Evolutionary conservation across 1,140 invertebrate species (phyloP), one percentile per base, ranked within the genome.

Genomic region (Cataglyphis hispanica): DNA sequence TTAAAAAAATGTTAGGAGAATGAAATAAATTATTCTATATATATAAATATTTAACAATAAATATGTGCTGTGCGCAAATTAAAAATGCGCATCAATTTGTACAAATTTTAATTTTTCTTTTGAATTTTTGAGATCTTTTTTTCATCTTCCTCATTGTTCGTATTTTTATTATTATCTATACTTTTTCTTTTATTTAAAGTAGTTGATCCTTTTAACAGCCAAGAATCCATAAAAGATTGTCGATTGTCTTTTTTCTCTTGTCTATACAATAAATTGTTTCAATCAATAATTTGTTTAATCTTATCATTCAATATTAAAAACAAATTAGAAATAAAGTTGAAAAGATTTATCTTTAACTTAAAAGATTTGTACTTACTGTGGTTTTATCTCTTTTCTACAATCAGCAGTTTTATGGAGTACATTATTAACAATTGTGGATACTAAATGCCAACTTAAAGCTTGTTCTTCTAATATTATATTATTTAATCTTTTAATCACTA

Each of bases 341-440:
- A 50, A 34, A 11, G 27, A 6, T 61, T 58, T 76, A n/a, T 19
- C 16, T 78, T 34, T 67, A 25, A 2, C 2, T 61, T 69, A 46
- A 34, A 27, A n/a, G 56, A 31, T 78, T 27, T 31, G 69, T 86
- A 91, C 87, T 13, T 93, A 93, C 91, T 91, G 90, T 46, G 86
- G 37, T 67, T 88, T 84, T 46, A 95, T 89, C 8, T 96, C 96
- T 89, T 96, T 96, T 84, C 97, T 96, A 87, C 97, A 97, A 77
- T 97, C 95, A n/a, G 94, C 91, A 78, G 96, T 96, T 94, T 98
- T 97, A 92, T 97, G 96, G 58, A 96, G 94, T 0, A 97, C 96
- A 92, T 97, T 97, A 92, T 98, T 98, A 0, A 98, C 97, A 69
- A 94, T 81, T 69, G 95, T 96, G 1, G 97, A 96, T 7, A 98